Conservation (phyloP, 1,140 invertebrate genomes). For the Drosophila eugracilis region DNA sequence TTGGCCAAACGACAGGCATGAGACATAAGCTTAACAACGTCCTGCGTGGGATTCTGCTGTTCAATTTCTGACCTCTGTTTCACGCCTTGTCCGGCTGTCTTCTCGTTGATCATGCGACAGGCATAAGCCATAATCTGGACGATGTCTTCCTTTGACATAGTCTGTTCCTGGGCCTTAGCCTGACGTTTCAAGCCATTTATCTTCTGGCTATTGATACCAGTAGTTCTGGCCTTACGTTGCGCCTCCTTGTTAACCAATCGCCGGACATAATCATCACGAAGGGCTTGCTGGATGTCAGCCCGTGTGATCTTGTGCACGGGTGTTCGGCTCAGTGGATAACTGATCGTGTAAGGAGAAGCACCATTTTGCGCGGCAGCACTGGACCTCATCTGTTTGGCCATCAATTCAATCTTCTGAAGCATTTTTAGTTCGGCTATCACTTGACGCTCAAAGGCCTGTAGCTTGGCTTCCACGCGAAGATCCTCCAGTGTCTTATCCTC, state of each 20-base stretch:
- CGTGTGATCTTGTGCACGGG: slow-evolving; percentile 77
- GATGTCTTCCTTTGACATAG: slow-evolving; percentile 72
- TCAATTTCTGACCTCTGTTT: slow-evolving; percentile 27
- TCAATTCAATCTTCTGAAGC: slow-evolving; percentile 70
- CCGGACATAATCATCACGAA: slow-evolving; percentile 71
- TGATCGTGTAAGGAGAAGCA: slow-evolving; percentile 36
- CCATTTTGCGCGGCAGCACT: slow-evolving; percentile 4
- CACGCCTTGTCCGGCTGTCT: slow-evolving; percentile 40
- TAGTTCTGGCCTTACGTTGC: slow-evolving; percentile 32
- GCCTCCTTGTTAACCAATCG: slow-evolving; percentile 64
- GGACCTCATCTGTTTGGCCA: slow-evolving; percentile 70
- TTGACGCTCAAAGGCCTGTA: slow-evolving; percentile 72
- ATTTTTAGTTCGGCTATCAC: slow-evolving; percentile 67
- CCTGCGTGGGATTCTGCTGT: slow-evolving; percentile 47
- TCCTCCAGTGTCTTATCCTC: slow-evolving; percentile 44
- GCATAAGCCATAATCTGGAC: slow-evolving; percentile 74
- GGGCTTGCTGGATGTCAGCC: slow-evolving; percentile 67
- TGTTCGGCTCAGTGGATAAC: slow-evolving; percentile 62
- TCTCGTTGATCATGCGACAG: slow-evolving; percentile 67
- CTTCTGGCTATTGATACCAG: not conserved
- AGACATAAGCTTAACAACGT: slow-evolving; percentile 70
- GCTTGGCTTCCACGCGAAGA: slow-evolving; percentile 53
- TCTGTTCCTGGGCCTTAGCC: not conserved
- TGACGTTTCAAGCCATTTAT: slow-evolving; percentile 60
- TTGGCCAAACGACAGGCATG: slow-evolving; percentile 76